These are phyloP conservation scores for Brachypteracias leptosomus DNA, from an alignment of 2,113 vertebrate species.

Conservation along the genomic window DNA sequence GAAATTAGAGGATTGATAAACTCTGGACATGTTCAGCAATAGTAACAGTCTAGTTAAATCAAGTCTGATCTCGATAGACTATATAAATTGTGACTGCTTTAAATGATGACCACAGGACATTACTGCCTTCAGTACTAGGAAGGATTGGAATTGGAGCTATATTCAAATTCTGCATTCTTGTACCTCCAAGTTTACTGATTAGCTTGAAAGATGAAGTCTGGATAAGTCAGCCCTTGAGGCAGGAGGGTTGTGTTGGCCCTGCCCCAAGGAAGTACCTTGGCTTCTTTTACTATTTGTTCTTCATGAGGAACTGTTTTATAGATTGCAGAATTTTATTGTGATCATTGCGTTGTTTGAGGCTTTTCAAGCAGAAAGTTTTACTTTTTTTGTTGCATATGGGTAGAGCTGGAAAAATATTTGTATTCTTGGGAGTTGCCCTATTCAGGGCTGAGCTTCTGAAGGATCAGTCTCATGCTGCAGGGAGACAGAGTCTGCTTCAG, in stretches of 20 bases:
- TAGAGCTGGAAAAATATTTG: background rate
- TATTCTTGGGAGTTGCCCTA: background rate
- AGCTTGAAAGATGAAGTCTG: background rate
- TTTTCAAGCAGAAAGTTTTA: background rate
- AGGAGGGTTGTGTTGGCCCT: background rate
- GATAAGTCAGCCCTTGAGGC: background rate
- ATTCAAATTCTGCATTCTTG: background rate
- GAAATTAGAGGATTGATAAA: background rate
- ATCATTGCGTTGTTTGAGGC: background rate
- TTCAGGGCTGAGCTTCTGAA: background rate
- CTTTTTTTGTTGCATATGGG: background rate
- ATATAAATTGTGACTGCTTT: background rate
- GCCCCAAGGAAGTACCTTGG: background rate
- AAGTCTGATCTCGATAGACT: background rate
- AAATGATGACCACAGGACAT: background rate
- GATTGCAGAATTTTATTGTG: background rate
- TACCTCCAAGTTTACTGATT: background rate
- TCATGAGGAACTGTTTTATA: background rate
- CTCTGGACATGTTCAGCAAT: background rate
- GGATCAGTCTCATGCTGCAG: background rate
- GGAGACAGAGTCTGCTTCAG: background rate
- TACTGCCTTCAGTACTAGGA: background rate
- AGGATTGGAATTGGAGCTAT: background rate
- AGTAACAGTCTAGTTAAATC: background rate
- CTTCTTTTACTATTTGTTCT: background rate